Evolutionary conservation across 1,140 invertebrate species (phyloP).

Genomic region (Gryon sp.): DNA sequence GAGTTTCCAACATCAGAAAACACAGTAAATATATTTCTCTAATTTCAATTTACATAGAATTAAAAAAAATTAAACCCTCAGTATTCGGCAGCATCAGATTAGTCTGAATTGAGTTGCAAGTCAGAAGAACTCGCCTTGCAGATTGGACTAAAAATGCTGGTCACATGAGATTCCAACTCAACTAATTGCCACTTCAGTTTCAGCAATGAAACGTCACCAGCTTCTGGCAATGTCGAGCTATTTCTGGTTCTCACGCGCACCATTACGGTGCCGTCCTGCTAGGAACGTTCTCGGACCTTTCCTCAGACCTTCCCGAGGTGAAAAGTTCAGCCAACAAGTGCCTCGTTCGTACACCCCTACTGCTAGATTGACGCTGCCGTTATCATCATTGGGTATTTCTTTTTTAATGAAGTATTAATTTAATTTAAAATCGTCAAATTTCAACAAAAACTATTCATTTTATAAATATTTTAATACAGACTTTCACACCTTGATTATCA

Average conservation of each 20-base stretch:
- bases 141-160: constrained; percentile 78
- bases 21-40: no score
- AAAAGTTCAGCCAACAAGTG: constrained; percentile 67
- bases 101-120: constrained; percentile 79
- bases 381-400: no score
- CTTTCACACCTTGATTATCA: no score
- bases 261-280: constrained; percentile 74
- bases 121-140: constrained; percentile 69
- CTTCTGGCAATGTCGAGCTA: constrained; percentile 69
- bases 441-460: no score
- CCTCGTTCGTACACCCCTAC: constrained; percentile 73
- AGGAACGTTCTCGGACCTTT: constrained; percentile 73
- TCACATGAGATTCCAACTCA: constrained; percentile 76
- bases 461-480: no score
- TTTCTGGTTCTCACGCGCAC: constrained; percentile 78
- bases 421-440: no score
- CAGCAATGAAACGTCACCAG: constrained; percentile 69
- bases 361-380: no score
- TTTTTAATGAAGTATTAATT: no score
- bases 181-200: constrained; percentile 70
- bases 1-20: no score
- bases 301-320: constrained; percentile 80
- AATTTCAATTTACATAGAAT: not conserved
- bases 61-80: constrained; percentile 67
- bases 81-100: constrained; percentile 75